Base-by-base conservation (phyloP, 2,797 vertebrate genomes). In the Eptatretus atami region DNA sequence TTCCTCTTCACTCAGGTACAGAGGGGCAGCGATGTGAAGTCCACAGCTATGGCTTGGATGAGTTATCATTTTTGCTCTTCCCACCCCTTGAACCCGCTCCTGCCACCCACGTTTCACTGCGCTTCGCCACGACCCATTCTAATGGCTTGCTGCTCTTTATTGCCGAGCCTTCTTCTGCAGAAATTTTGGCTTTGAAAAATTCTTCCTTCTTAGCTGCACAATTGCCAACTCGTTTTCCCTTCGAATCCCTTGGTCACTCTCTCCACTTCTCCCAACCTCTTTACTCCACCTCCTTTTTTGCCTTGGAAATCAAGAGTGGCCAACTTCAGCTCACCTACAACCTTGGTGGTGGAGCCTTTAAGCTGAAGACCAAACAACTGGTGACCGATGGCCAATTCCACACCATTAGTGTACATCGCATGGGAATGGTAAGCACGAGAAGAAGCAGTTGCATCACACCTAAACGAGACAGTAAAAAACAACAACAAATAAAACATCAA, bases 91-190 rank as follows among this genome's bases (percentile, higher is more conserved):
- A 96, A 69, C 83, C 88, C 69, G 57, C n/a, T 25, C 94, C 93
- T 77, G 96, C 94, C 63, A 98, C 96, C 73, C 95, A 96, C 71
- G 82, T 98, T 71, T 95, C 96, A 68, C 83, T 96, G 63, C 95
- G 94, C 74, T 98, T 98, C 73, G 81, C 90, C 63, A 95, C 88
- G 3, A 82, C 92, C 66, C 78, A 83, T 76, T 81, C 73, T 31
- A 76, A 84, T 2, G 83, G 86, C 9, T 73, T 98, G 67, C 71
- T 98, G 67, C 75, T 98, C 69, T 25, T 61, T 25, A 61, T 25
- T 61, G n/a, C n/a, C 57, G 57, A 25, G n/a, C n/a, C 57, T n/a
- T 25, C 25, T 25, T 61, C 57, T n/a, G n/a, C 11, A 25, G 57
- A 25, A 10, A 61, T 25, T n/a, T n/a, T 25, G n/a, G 57, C 25